phyloP scores from a whole-genome alignment of 2,888 invertebrate species.

The Vanessa cardui region DNA sequence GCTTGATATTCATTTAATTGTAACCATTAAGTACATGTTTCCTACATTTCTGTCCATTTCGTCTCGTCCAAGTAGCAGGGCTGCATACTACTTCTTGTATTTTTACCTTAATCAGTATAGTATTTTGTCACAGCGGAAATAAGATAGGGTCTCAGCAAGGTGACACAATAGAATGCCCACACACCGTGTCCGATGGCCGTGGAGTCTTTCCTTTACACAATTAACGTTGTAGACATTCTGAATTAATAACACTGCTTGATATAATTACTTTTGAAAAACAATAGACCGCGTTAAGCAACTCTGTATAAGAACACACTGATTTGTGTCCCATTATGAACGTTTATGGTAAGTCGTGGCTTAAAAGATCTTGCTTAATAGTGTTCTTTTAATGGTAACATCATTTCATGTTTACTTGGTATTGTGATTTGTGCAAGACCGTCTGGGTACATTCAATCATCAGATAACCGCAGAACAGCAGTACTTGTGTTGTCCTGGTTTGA shows the following conservation, averaged over 20 bases:
- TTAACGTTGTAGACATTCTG: slow-evolving; percentile 32
- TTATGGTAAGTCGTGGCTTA: slow-evolving; percentile 14
- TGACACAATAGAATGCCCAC: slow-evolving; percentile 43
- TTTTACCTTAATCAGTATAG: neutral
- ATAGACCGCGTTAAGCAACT: slow-evolving; percentile 31
- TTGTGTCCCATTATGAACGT: slow-evolving; percentile 25
- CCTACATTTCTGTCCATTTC: neutral
- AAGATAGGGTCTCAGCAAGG: slow-evolving; percentile 34
- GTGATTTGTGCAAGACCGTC: too few relatives aligned
- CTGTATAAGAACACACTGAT: slow-evolving; percentile 21
- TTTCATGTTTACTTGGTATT: neutral
- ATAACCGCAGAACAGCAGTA: too few relatives aligned
- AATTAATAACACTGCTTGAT: slow-evolving; percentile 38
- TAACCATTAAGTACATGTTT: too few relatives aligned
- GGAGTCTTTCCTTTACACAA: slow-evolving; percentile 51
- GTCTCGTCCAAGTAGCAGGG: neutral
- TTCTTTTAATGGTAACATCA: neutral
- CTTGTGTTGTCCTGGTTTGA: too few relatives aligned
- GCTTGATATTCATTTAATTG: too few relatives aligned
- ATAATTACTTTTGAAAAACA: slow-evolving; percentile 39
- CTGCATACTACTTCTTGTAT: neutral
- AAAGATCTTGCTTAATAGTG: neutral
- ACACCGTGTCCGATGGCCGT: slow-evolving; percentile 54
- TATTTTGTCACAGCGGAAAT: slow-evolving; percentile 39
- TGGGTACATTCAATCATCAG: too few relatives aligned